phyloP scores from a whole-genome alignment of 1,140 invertebrate genomes.

The Pseudomyrmex flavicornis region DNA sequence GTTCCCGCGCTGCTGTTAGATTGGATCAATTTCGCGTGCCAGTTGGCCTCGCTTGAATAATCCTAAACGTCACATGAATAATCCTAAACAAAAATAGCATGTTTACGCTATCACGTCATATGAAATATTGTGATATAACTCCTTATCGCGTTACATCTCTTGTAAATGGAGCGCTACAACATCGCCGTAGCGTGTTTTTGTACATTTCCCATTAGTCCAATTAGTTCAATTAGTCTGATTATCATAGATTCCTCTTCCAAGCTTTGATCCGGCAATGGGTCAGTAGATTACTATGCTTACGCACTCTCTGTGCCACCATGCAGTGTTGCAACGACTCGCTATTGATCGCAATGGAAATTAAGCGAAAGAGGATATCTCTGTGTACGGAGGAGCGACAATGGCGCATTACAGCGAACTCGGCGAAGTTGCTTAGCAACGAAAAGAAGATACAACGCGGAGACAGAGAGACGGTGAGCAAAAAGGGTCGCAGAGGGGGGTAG shows the following conservation, averaged over 20 bases:
- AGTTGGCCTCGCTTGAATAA: constrained; percentile 3
- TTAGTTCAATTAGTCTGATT: constrained; percentile 9
- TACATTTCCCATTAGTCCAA: background rate
- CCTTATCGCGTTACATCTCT: background rate
- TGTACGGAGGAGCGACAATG: background rate
- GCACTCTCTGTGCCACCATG: background rate
- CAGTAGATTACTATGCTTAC: background rate
- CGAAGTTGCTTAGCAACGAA: constrained; percentile 64
- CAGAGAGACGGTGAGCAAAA: constrained; percentile 47
- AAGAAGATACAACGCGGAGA: constrained; percentile 55
- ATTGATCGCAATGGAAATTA: constrained; percentile 33
- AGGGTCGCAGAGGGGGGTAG: constrained; percentile 36
- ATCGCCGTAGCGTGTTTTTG: background rate
- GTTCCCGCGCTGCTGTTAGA: background rate
- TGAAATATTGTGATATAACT: background rate
- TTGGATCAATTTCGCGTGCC: background rate
- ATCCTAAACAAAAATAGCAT: background rate
- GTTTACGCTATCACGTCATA: background rate
- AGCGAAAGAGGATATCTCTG: constrained; percentile 37
- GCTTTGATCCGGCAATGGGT: constrained; percentile 9
- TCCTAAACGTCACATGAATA: background rate
- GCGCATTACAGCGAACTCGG: constrained; percentile 48
- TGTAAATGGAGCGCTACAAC: background rate
- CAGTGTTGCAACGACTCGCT: background rate
- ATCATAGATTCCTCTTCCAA: background rate